Base-by-base conservation (phyloP, 2,888 invertebrate genomes). In the Sinodicranocentrus sp. region DNA sequence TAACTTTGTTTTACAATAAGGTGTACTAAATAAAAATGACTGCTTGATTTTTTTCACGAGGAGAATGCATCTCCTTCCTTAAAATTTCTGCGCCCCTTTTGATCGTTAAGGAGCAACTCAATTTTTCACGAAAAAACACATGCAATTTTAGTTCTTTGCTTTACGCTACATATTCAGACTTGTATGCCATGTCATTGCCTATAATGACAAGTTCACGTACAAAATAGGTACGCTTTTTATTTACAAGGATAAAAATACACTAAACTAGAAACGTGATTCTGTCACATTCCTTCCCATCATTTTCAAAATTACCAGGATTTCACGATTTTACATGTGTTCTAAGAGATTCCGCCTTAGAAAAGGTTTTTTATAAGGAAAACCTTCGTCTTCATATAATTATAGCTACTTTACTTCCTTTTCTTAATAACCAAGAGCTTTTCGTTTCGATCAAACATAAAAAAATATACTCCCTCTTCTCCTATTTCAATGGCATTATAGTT, bases 131-230 rank as follows among this genome's bases (percentile, higher is more conserved):
- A 39, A 39, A 39, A 39, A 39, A 39, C 6, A 39, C 39, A 8
- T 39, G 39, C 6, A 39, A 8, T 39, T 39, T 39, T 6, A 39
- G 13, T 39, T 39, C 39, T 39, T 6, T 8, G 39, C 39, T 13
- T 6, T 13, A 8, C 8, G 6, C 8, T 39, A 39, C 39, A 48
- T 48, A n/a, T 48, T 10, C 3, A 3, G 15, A 48, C 3, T 59
- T 59, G 15, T 19, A 25, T 59, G 59, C 59, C 59, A 63, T 5
- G 63, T 63, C 63, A 63, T 28, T 33, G 19, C n/a, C 19, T 19
- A 26, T 63, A 63, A 63, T 63, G 63, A 63, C 63, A 63, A 63
- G 19, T 63, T 33, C 28, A 33, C 3, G 33, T 28, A 19, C 28
- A 33, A 1, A 33, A 33, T n/a, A 23, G n/a, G 13, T 59, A 59